Evolutionary conservation across 2,888 invertebrate species (phyloP).

Genomic region (Tinea semifulvella): DNA sequence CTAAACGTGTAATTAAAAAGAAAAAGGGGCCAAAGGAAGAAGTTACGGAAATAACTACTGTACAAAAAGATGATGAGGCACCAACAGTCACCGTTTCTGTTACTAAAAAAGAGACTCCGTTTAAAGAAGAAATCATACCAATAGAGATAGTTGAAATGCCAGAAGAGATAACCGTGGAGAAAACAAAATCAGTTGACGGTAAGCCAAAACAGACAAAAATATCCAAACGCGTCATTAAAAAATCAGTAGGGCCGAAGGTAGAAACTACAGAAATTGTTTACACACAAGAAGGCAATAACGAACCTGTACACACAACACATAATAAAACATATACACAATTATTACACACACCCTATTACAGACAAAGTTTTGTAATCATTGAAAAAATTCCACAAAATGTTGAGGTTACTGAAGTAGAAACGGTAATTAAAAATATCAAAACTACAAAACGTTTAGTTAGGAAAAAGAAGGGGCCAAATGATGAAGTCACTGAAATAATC

Average conservation of each 20-base stretch:
- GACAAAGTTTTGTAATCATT: no score
- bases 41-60: slow-evolving; percentile 25
- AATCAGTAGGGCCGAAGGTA: slow-evolving; percentile 31
- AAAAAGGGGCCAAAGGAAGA: slow-evolving; percentile 21
- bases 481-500: slow-evolving; percentile 39
- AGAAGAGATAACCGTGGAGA: slow-evolving; percentile 16
- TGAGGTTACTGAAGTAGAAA: slow-evolving; percentile 22
- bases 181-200: slow-evolving; percentile 1
- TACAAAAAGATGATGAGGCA: slow-evolving; percentile 23
- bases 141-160: neutral
- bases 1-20: slow-evolving; percentile 23
- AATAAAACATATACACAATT: slow-evolving; percentile 25
- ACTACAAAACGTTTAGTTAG: slow-evolving; percentile 24
- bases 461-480: slow-evolving; percentile 33
- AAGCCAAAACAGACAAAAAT: slow-evolving; percentile 7
- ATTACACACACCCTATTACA: no score
- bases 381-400: slow-evolving; percentile 22
- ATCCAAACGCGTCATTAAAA: slow-evolving; percentile 24
- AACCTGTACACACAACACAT: slow-evolving; percentile 35
- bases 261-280: slow-evolving; percentile 40
- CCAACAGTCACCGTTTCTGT: slow-evolving; percentile 19
- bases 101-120: slow-evolving; percentile 19
- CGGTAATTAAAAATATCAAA: slow-evolving; percentile 24
- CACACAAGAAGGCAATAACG: slow-evolving; percentile 27
- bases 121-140: neutral